A percentile compares a stretch with the other conserved stretches of the same genome.
phyloP scores from a whole-genome alignment of 2,113 vertebrate genomes.

The Benitochromis conjunctus region DNA sequence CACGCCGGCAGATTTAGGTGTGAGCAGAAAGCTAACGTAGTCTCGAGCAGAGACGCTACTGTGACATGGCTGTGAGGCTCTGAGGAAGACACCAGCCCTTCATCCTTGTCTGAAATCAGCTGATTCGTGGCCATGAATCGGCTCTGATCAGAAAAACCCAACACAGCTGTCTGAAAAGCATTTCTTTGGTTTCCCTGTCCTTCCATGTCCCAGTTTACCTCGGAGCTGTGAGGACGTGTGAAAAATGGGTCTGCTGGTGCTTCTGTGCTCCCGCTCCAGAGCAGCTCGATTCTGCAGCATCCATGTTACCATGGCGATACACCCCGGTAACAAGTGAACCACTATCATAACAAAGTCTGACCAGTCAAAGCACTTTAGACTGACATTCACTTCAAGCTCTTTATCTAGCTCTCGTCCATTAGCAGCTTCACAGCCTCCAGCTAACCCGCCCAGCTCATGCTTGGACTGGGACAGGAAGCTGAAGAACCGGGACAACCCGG shows the following conservation, averaged over 20 bases:
- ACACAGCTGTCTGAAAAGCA: no score
- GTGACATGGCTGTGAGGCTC: neutral
- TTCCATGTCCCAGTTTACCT: neutral
- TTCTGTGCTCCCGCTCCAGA: neutral
- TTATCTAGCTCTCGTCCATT: neutral
- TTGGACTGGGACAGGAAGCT: neutral
- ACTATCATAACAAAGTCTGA: no score
- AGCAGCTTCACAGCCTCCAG: neutral
- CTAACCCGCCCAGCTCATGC: neutral
- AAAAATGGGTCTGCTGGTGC: neutral
- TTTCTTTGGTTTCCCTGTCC: neutral
- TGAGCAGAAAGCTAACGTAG: no score
- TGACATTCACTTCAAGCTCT: neutral
- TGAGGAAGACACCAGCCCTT: neutral
- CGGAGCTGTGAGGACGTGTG: neutral
- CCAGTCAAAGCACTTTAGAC: neutral
- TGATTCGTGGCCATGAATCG: no score
- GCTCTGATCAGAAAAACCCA: no score
- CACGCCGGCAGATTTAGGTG: no score
- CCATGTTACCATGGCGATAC: neutral
- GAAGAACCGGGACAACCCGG: neutral
- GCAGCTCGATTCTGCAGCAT: neutral
- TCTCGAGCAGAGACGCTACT: neutral
- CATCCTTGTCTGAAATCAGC: neutral
- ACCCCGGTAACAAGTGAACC: neutral